A percentile compares a stretch with the other conserved stretches of the same genome.
Conservation (phyloP, 2,113 vertebrate genomes). For the Xenus cinereus region DNA sequence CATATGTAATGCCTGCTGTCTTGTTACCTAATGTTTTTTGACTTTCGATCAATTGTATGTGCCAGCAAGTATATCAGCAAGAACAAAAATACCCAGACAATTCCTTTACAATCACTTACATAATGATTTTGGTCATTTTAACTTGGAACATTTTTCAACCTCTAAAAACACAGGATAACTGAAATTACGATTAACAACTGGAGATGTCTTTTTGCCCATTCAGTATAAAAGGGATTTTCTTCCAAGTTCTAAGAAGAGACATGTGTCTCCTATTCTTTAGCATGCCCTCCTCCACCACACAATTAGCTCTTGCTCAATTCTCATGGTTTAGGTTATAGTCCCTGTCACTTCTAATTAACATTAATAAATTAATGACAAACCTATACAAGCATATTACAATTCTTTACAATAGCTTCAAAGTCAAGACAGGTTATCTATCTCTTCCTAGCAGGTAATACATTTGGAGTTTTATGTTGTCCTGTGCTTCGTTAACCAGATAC, state of each 20-base stretch:
- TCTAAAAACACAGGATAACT: neutral
- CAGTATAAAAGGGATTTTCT: neutral
- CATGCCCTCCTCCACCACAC: neutral
- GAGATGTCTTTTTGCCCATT: neutral
- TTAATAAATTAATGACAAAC: neutral
- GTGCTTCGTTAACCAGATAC: neutral
- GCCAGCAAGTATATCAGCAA: neutral
- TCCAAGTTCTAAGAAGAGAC: neutral
- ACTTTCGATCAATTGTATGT: neutral
- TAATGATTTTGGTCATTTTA: neutral
- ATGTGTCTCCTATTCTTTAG: accelerated
- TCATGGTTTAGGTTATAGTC: neutral
- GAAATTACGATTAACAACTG: neutral
- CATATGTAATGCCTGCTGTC: neutral
- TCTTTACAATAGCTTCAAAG: neutral
- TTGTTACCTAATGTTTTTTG: neutral
- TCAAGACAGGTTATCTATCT: neutral
- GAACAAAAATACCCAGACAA: neutral
- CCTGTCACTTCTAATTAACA: neutral
- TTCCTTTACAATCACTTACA: neutral
- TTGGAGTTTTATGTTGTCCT: neutral
- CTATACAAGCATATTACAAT: neutral
- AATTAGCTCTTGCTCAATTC: neutral
- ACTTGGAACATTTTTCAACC: neutral
- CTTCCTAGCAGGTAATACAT: neutral